Conservation (phyloP, 2,797 vertebrate species). For the Sibirionetta formosa region DNA sequence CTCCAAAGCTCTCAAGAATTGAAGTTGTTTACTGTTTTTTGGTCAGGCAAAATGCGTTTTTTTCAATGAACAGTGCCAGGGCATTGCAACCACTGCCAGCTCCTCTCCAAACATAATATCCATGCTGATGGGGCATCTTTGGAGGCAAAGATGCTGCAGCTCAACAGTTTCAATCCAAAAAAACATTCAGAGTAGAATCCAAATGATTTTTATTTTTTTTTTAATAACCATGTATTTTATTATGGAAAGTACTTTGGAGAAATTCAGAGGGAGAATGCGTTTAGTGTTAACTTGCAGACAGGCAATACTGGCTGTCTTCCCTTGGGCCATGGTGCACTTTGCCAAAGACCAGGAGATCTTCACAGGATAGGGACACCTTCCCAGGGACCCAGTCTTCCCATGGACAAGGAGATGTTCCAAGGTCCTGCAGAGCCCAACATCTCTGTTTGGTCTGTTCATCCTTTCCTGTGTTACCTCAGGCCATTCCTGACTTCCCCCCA, state of each 20-base stretch:
- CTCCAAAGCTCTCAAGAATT: background rate
- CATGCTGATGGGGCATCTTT: background rate
- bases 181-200: background rate
- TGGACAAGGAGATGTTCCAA: background rate
- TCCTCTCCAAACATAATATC: fast-evolving
- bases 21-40: background rate
- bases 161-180: fast-evolving
- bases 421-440: background rate
- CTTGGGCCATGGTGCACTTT: background rate
- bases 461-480: fast-evolving
- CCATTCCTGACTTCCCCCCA: background rate
- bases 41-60: background rate
- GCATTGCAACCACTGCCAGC: background rate
- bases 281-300: background rate
- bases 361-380: background rate
- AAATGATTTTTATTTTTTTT: background rate
- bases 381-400: background rate
- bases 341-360: background rate
- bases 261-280: background rate
- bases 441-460: background rate
- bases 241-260: background rate
- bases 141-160: background rate
- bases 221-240: background rate
- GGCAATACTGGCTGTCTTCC: background rate
- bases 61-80: fast-evolving